Conservation (phyloP, 2,888 invertebrate genomes). For the Trachelus iudaicus region DNA sequence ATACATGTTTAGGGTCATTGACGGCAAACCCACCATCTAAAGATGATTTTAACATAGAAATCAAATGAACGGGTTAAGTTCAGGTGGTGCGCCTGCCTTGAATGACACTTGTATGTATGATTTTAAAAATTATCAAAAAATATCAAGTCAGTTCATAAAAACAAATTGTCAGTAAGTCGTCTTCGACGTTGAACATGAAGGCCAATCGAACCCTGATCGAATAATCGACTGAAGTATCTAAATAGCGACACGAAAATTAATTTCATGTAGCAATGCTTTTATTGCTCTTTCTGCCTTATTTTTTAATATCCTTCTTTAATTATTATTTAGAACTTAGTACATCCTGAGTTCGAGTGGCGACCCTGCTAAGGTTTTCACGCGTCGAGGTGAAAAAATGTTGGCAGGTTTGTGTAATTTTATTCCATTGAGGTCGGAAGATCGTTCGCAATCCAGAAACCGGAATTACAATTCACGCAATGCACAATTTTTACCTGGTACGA, state of each 20-base stretch:
- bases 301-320: not conserved
- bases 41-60: not conserved
- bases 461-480: too few relatives aligned
- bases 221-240: not conserved
- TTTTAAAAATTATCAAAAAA: conserved; percentile 7
- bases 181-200: not conserved
- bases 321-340: not conserved
- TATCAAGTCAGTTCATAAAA: conserved; percentile 11
- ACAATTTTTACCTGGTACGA: too few relatives aligned
- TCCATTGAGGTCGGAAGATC: not conserved
- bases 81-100: not conserved
- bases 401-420: not conserved
- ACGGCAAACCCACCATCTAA: not conserved
- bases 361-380: not conserved
- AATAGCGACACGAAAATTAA: not conserved
- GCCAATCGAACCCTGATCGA: not conserved
- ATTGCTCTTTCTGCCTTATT: not conserved
- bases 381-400: not conserved
- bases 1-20: too few relatives aligned
- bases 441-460: not conserved
- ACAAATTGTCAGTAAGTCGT: not conserved
- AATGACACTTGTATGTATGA: not conserved
- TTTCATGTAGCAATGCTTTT: not conserved
- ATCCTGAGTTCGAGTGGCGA: not conserved
- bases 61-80: not conserved